Base-by-base conservation (phyloP, 1,140 invertebrate genomes). In the Matsumurasca onukii region DNA sequence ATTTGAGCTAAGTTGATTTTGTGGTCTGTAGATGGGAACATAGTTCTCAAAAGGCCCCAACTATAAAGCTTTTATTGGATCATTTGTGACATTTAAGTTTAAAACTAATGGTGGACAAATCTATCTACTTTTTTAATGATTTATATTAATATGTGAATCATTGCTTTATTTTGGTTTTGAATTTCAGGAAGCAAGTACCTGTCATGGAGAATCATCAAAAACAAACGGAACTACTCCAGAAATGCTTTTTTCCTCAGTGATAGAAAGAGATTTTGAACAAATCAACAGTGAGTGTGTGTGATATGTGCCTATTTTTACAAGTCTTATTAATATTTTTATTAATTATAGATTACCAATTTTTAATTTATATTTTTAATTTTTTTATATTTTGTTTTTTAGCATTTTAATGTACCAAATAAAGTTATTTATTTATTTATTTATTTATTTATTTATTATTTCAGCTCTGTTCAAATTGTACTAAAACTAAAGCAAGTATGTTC, bases 171-270 rank as follows among this genome's bases (percentile, higher is more conserved):
- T 39, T 39, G 34, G 34, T 17, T 39, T 59, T n/a, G n/a, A n/a
- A 3, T 55, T 66, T 20, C 51, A 71, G 59, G 31, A 51, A 3
- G 31, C 65, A 25, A 68, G 39, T 48, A 27, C 17, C 34, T 63
- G 49, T 31, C 15, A 45, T 31, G 67, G 66, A 69, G 31, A 72
- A 82, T 81, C 0, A 79, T 78, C 59, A 20, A 65, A 29, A 31
- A 80, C 82, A 17, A 86, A 86, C 80, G 85, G 85, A 2, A 82
- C 80, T 1, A 80, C 84, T 55, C 66, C 70, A 55, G 84, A 86
- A 69, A 80, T 86, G 75, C 73, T 87, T 20, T 87, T 87, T 73
- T 84, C 83, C 55, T 83, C 80, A 75, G 84, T 84, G 62, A 79
- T 84, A 76, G 78, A 31, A 78, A 80, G 74, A 80, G 83, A 80